A percentile compares a stretch with the other conserved stretches of the same genome.
Evolutionary conservation across 2,888 invertebrate species (phyloP).

Genomic region (Phorcus lineatus): DNA sequence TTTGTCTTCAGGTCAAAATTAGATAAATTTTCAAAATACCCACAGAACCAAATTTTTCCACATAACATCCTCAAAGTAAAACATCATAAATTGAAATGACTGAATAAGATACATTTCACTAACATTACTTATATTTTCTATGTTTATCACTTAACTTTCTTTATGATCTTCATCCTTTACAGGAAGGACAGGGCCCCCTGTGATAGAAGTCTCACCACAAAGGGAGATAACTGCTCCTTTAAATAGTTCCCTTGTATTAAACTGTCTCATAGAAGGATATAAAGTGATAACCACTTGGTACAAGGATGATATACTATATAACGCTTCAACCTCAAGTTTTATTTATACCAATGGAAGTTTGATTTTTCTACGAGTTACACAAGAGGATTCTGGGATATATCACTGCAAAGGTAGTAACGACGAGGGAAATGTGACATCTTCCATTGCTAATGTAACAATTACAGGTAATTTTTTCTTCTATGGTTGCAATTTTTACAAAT

Average conservation of each 20-base stretch:
- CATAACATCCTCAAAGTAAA: neutral
- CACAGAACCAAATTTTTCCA: too few species aligned
- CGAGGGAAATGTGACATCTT: constrained; percentile 50
- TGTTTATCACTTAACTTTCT: neutral
- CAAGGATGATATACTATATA: constrained; percentile 42
- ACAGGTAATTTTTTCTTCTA: constrained; percentile 56
- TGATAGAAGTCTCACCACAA: constrained; percentile 43
- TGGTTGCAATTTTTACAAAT: too few species aligned
- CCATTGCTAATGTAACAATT: constrained; percentile 50
- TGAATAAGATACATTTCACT: too few species aligned
- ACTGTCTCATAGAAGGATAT: constrained; percentile 60
- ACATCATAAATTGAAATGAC: neutral
- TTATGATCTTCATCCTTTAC: constrained; percentile 22
- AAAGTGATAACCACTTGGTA: constrained; percentile 57
- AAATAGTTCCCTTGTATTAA: constrained; percentile 46
- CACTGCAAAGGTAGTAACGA: constrained; percentile 60
- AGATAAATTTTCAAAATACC: too few species aligned
- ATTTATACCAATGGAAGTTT: constrained; percentile 58
- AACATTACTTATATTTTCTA: neutral
- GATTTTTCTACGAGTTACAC: constrained; percentile 39
- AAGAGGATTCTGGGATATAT: constrained; percentile 57
- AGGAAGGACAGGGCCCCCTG: constrained; percentile 45
- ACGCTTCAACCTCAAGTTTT: constrained; percentile 37
- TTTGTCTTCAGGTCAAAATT: too few species aligned
- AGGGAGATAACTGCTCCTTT: constrained; percentile 46